Evolutionary conservation across 2,888 invertebrate genomes (phyloP).

Genomic region (Drosophila bunnanda): DNA sequence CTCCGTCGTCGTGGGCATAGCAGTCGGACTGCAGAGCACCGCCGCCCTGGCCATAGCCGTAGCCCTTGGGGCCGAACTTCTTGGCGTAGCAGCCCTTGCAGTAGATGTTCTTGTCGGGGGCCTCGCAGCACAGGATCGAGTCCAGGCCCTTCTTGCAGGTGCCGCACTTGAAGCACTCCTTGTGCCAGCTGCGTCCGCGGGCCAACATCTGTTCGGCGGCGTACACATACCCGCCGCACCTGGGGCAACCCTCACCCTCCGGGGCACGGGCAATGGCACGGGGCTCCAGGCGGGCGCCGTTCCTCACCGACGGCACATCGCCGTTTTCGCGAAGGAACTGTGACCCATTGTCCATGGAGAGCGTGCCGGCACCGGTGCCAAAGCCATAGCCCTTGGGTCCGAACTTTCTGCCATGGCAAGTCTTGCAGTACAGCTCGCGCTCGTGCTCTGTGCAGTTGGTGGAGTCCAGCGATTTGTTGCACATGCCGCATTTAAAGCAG

Average conservation of each 20-base stretch:
- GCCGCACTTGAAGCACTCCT: conserved; percentile 96
- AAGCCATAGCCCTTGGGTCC: conserved; percentile 73
- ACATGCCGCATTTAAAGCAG: conserved; percentile 77
- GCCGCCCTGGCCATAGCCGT: conserved; percentile 98
- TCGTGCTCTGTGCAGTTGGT: conserved; percentile 75
- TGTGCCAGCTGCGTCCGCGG: conserved; percentile 89
- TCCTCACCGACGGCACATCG: conserved; percentile 84
- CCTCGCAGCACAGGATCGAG: conserved; percentile 96
- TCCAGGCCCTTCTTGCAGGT: conserved; percentile 94
- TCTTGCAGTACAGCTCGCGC: conserved; percentile 72
- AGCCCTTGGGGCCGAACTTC: conserved; percentile 98
- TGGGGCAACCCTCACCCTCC: conserved; percentile 94
- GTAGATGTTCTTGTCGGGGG: conserved; percentile 97
- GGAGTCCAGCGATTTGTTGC: conserved; percentile 75
- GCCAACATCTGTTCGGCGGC: conserved; percentile 97
- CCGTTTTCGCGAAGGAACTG: conserved; percentile 70
- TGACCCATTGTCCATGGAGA: conserved; percentile 75
- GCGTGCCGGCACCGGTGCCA: conserved; percentile 73
- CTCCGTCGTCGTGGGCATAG: conserved; percentile 88
- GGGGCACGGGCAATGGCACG: conserved; percentile 92
- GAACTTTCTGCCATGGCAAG: conserved; percentile 71
- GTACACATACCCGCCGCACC: conserved; percentile 97
- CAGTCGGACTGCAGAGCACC: conserved; percentile 96
- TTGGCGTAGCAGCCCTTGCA: conserved; percentile 99
- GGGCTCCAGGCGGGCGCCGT: conserved; percentile 89